Evolutionary conservation across 2,888 invertebrate species (phyloP), one percentile per base, ranked within the genome.

Genomic region (Tubulanus polymorphus): DNA sequence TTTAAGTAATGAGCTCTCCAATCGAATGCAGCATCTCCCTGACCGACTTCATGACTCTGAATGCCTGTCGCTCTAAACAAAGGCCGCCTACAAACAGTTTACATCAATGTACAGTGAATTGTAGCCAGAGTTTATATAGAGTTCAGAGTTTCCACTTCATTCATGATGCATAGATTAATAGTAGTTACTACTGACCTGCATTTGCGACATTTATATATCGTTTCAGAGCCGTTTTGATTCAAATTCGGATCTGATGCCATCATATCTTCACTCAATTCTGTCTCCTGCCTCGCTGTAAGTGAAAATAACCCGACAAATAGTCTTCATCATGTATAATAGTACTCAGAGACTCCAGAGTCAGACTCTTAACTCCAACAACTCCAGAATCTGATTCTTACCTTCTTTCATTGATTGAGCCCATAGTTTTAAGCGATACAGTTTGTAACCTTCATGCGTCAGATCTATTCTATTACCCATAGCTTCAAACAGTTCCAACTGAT

Each of bases 51-150:
- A 72, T 93, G 93, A 10, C 86, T 85, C 48, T 93, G 83, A 57
- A 93, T 82, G 75, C 91, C 90, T 53, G 85, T 85, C 70, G 88
- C 89, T 41, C 85, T 85, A 52, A 92, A 93, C n/a, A 93, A 83
- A 25, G 91, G 84, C 32, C 91, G 84, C 57, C 85, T 81, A 63
- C 18, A 68, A 26, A 45, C 26, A 37, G 35, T 12, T n/a, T 32
- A 32, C 10, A 8, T 15, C 41, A 41, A 41, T 41, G 20, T 20
- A 32, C 35, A 15, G 41, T 41, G 5, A 41, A 23, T 8, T 12
- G 10, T 30, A 27, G n/a, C n/a, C n/a, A n/a, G n/a, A n/a, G n/a
- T n/a, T n/a, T n/a, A n/a, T n/a, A n/a, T n/a, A n/a, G n/a, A n/a
- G n/a, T n/a, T n/a, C n/a, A n/a, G n/a, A n/a, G n/a, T n/a, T n/a